Evolutionary conservation across 2,797 vertebrate genomes (phyloP), one percentile per base, ranked within the genome.

Genomic region (Sylvilagus floridanus): DNA sequence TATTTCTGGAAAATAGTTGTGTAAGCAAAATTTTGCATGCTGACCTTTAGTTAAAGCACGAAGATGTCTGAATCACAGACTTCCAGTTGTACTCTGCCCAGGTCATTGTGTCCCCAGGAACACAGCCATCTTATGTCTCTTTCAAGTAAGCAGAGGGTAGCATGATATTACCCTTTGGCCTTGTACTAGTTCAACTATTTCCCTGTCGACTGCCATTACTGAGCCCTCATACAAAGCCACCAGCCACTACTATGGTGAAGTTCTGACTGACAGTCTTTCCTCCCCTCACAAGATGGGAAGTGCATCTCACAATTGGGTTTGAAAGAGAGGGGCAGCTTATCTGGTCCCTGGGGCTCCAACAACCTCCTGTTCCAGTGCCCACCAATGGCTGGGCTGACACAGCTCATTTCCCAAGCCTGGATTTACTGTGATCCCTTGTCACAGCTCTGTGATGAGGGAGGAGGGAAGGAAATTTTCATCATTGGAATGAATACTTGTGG

Each of bases 281-380:
- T 88, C 57, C 83, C 63, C 19, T 17, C 10, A 0, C n/a, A 81
- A 92, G 52, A 92, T 81, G 28, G 87, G 62, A 93, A 57, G 19
- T 92, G 11, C 65, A 94, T 94, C 76, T 76, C 57, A 37, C 87
- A 92, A 86, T 79, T 69, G n/a, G 16, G 83, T 97, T 92, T 94
- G 84, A 84, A 95, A 92, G 65, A 19, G 37, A 42, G 19, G 47
- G 91, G 75, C 28, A 96, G 82, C 42, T 13, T 52, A 24, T 2
- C 11, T 19, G n/a, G 32, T 69, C 42, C 94, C 19, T 50, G 22
- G 63, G 50, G 82, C 22, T 72, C 42, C 13, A 5, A 84, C 37
- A 96, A 66, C 42, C 57, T 89, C 75, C 19, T 86, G 66, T 76
- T 71, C 21, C 57, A 66, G 30, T 60, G 82, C 32, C 50, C 30